Conservation (phyloP, 2,113 vertebrate species). For the Tenebrosternarchus preto region DNA sequence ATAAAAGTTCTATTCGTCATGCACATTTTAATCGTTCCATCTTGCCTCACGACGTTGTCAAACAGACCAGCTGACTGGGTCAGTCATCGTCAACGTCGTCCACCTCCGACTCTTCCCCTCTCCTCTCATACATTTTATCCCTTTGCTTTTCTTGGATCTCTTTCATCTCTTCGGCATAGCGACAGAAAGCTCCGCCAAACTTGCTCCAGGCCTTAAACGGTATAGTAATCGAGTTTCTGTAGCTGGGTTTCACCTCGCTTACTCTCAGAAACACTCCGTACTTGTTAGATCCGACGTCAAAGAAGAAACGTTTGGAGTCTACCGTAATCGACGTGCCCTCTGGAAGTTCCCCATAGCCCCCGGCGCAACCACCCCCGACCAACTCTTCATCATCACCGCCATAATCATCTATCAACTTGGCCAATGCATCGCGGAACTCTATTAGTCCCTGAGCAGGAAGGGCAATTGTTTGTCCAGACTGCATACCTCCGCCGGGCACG, state of each 20-base stretch:
- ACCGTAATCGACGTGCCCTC: conserved; percentile 95
- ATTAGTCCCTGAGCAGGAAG: conserved; percentile 93
- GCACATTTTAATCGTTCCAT: conserved; percentile 66
- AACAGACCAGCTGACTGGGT: conserved; percentile 59
- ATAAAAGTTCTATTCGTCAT: conserved; percentile 72
- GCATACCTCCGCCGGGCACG: conserved; percentile 77
- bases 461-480: conserved; percentile 92
- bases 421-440: conserved; percentile 93
- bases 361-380: conserved; percentile 80
- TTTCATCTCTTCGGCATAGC: conserved; percentile 96
- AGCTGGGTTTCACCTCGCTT: conserved; percentile 95
- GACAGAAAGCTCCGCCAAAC: conserved; percentile 92
- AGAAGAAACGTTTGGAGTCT: conserved; percentile 97
- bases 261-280: conserved; percentile 95
- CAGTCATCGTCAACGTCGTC: conserved; percentile 94
- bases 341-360: conserved; percentile 87
- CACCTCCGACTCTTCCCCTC: conserved; percentile 88
- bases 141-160: conserved; percentile 94
- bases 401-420: conserved; percentile 95
- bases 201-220: conserved; percentile 97
- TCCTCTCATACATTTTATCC: conserved; percentile 90
- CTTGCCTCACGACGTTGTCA: conserved; percentile 59
- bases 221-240: conserved; percentile 96
- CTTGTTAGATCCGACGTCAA: conserved; percentile 97
- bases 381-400: conserved; percentile 90